A percentile compares a stretch with the other conserved stretches of the same genome.
phyloP scores from a whole-genome alignment of 2,888 invertebrate genomes.

The Andrena flavipes region DNA sequence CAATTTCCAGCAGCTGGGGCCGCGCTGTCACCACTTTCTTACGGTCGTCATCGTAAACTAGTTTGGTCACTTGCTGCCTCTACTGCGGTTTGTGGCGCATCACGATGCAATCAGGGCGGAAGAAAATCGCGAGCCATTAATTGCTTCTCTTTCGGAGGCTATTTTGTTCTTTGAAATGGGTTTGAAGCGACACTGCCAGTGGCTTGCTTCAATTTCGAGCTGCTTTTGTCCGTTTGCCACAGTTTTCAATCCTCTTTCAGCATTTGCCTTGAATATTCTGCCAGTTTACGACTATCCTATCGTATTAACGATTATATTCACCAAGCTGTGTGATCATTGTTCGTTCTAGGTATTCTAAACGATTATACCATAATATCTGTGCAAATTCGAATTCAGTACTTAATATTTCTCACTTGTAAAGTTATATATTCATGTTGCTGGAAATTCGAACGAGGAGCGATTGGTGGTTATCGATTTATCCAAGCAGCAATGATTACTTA shows the following conservation, averaged over 20 bases:
- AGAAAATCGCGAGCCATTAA: neutral
- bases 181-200: neutral
- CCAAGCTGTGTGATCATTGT: too few relatives aligned
- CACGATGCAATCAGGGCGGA: slow-evolving; percentile 6
- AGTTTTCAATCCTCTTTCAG: neutral
- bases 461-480: neutral
- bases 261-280: too few relatives aligned
- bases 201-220: neutral
- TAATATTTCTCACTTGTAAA: neutral
- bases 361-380: too few relatives aligned
- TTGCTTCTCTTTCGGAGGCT: neutral
- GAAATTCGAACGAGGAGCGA: neutral
- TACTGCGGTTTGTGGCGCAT: neutral
- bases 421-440: neutral
- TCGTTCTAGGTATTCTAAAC: too few relatives aligned
- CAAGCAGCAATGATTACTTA: neutral
- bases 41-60: slow-evolving; percentile 33
- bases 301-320: too few relatives aligned
- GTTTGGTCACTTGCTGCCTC: slow-evolving; percentile 29
- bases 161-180: neutral
- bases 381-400: neutral
- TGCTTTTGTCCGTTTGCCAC: neutral
- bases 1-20: slow-evolving; percentile 25
- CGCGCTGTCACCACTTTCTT: slow-evolving; percentile 7
- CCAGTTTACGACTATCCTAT: too few relatives aligned